Percentiles rank a stretch among this genome's conserved stretches.
Conservation (phyloP, 2,113 vertebrate genomes). For the Nematolebias whitei region DNA sequence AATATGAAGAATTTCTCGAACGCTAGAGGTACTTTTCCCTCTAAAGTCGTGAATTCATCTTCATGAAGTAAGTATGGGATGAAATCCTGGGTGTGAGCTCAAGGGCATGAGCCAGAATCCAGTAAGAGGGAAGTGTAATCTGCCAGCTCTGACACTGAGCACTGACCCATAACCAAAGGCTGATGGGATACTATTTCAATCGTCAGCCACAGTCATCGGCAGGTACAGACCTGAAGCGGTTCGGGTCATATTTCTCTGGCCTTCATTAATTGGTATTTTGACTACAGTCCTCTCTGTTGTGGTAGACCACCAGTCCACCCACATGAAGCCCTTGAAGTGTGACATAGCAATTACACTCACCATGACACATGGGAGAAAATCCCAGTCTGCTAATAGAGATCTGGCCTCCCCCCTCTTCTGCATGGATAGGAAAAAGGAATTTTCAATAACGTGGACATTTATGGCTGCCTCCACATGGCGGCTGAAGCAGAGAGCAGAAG, state of each 20-base stretch:
- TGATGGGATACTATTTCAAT: slow-evolving; percentile 78
- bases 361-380: slow-evolving; percentile 76
- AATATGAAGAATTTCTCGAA: slow-evolving; percentile 43
- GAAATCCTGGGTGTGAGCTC: slow-evolving; percentile 59
- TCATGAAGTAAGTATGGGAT: slow-evolving; percentile 40
- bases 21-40: slow-evolving; percentile 47
- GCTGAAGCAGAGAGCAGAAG: slow-evolving; percentile 43
- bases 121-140: slow-evolving; percentile 64
- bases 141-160: slow-evolving; percentile 63
- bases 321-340: slow-evolving; percentile 79
- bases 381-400: slow-evolving; percentile 72
- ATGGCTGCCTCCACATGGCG: slow-evolving; percentile 55
- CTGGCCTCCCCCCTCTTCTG: slow-evolving; percentile 45
- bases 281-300: slow-evolving; percentile 73
- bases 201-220: slow-evolving; percentile 64
- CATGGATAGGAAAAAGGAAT: slow-evolving; percentile 63
- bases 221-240: slow-evolving; percentile 63
- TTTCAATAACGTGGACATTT: slow-evolving; percentile 72
- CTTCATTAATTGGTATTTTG: slow-evolving; percentile 81
- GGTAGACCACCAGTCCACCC: slow-evolving; percentile 68
- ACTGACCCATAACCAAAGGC: slow-evolving; percentile 69
- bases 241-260: slow-evolving; percentile 73
- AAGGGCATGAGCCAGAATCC: slow-evolving; percentile 61
- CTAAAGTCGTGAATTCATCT: slow-evolving; percentile 54
- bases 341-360: slow-evolving; percentile 80